These are phyloP conservation scores for Piliocolobus tephrosceles DNA, from an alignment of 2,113 vertebrate genomes.

Conservation along the genomic window DNA sequence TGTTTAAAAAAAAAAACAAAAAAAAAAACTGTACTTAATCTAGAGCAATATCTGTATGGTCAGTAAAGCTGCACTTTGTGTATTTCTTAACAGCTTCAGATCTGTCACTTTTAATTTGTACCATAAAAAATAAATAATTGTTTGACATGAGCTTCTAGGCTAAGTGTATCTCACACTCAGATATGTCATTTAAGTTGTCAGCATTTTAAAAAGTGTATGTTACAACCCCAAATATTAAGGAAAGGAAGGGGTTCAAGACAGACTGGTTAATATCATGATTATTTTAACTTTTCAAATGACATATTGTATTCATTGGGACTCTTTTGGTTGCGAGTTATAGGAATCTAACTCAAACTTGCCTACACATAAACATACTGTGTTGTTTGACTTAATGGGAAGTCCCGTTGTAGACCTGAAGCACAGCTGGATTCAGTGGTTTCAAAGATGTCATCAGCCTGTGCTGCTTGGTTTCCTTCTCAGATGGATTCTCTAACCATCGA, in stretches of 20 bases:
- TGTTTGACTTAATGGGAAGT: background rate
- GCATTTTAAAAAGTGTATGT: slow-evolving; percentile 60
- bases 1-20: slow-evolving; percentile 89
- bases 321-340: background rate
- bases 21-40: slow-evolving; percentile 94
- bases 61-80: slow-evolving; percentile 99
- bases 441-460: background rate
- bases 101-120: slow-evolving; percentile 99
- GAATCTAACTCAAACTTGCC: background rate
- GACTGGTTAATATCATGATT: background rate
- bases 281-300: background rate
- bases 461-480: background rate
- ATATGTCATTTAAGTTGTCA: slow-evolving; percentile 76
- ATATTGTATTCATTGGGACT: background rate
- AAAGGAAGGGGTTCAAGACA: background rate
- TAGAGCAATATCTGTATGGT: slow-evolving; percentile 99
- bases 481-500: background rate
- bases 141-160: slow-evolving; percentile 93
- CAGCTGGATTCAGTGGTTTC: background rate
- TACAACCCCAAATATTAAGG: background rate
- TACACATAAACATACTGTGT: background rate
- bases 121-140: slow-evolving; percentile 99
- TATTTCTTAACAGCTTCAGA: slow-evolving; percentile 98
- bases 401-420: background rate
- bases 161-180: slow-evolving; percentile 79